These are phyloP conservation scores for Polia nebulosa DNA, from an alignment of 2,888 invertebrate genomes.

Conservation along the genomic window DNA sequence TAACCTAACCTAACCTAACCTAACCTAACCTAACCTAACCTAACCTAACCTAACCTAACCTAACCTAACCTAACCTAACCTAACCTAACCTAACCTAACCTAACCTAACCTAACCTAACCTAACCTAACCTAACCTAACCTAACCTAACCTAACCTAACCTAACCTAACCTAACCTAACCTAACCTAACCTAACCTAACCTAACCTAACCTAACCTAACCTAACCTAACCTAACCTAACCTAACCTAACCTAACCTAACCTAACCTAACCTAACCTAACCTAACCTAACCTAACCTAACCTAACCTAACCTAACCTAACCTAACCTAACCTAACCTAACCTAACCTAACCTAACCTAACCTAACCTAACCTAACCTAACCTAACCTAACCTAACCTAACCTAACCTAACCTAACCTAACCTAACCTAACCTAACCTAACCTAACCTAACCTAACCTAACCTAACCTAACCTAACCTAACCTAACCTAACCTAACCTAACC, in stretches of 20 bases:
- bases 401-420: slow-evolving; percentile 29
- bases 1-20: slow-evolving; percentile 37
- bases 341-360: slow-evolving; percentile 31
- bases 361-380: slow-evolving; percentile 22
- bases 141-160: slow-evolving; percentile 40
- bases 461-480: slow-evolving; percentile 60
- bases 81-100: slow-evolving; percentile 27
- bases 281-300: slow-evolving; percentile 63
- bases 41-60: slow-evolving; percentile 44
- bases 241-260: slow-evolving; percentile 58
- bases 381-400: slow-evolving; percentile 28
- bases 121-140: slow-evolving; percentile 49
- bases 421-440: slow-evolving; percentile 60
- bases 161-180: slow-evolving; percentile 35
- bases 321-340: slow-evolving; percentile 26
- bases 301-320: slow-evolving; percentile 40
- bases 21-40: slow-evolving; percentile 25
- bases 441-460: slow-evolving; percentile 60
- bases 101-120: slow-evolving; percentile 49
- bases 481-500: slow-evolving; percentile 56
- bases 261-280: slow-evolving; percentile 62
- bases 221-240: slow-evolving; percentile 62
- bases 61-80: slow-evolving; percentile 41
- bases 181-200: slow-evolving; percentile 38
- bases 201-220: slow-evolving; percentile 57